Evolutionary conservation across 2,888 invertebrate species (phyloP), one percentile per base, ranked within the genome.

Genomic region (Adelphocoris suturalis): DNA sequence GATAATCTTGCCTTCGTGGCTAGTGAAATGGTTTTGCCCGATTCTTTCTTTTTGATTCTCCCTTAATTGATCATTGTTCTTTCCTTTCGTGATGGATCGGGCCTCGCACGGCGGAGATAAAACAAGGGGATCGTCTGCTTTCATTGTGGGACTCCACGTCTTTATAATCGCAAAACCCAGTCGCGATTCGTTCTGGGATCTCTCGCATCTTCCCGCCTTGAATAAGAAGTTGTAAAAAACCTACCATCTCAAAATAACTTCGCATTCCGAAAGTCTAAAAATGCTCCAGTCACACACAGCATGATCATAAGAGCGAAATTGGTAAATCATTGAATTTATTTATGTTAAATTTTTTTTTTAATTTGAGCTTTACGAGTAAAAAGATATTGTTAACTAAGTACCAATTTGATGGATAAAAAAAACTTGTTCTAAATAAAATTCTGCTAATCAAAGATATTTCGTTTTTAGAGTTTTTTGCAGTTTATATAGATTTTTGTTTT

Each of bases 11-110:
- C 68, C 23, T 23, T 11, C 23, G 23, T 19, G 37, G 68, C 68
- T 23, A 68, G 68, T 68, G 68, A 68, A 68, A 68, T 68, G 68
- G 68, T 68, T 68, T 68, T 68, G 68, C 23, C 68, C 68, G 68
- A 47, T 78, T 78, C 78, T 78, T 78, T 78, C 78, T 78, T 78
- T 78, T 37, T 37, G 78, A 46, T 78, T 78, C 37, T 11, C 37
- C 47, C 23, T 23, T 78, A 78, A 78, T 78, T 78, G 78, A 78
- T 78, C 78, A 78, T 78, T 78, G 78, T 78, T 78, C 78, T 78
- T 19, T 12, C n/a, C 76, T n/a, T 87, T 87, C 75, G 16, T 12
- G 86, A 76, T 78, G 52, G 23, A 48, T 52, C 52, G 47, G 46
- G 23, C 46, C 16, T 68, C 52, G 87, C 48, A 23, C 27, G 52